Base-by-base conservation (phyloP, 2,797 vertebrate species). In the Schizopygopsis malacanthus region DNA sequence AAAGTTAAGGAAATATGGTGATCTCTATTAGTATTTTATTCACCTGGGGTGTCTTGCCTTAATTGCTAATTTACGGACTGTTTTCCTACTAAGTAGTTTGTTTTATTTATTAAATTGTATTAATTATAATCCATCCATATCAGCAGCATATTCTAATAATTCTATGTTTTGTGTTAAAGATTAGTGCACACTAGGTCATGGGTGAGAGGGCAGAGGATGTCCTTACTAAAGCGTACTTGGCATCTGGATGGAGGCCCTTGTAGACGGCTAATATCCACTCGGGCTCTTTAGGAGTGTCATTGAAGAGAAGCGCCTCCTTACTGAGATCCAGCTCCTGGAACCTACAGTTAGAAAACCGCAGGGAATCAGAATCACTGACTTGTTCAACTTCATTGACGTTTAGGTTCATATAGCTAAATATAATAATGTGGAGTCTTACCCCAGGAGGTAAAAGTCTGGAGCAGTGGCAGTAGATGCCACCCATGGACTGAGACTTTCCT, bases 321-420 rank as follows among this genome's bases (percentile, higher is more conserved):
- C 97, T 99, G 88, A 99, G 95, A 93, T 99, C 98, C 67, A 99
- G 96, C 90, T 99, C 98, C 95, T 99, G 98, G 92, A 99, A 99
- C 82, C 98, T 99, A 86, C 1, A 33, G 80, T 69, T 4, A 1
- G 54, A 79, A 59, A 8, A 50, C n/a, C 39, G 28, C 41, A 45
- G 16, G 25, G 52, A 39, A 88, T 85, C 15, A 13, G 54, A 79
- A 28, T 20, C 54, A 75, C 54, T 0, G 50, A 79, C 63, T 2
- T 4, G 28, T 1, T 33, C 25, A 37, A 16, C 5, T 22, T 39
- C 6, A 78, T 45, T 52, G 41, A 16, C 1, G 25, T 20, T 28
- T 47, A 37, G 20, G 1, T 47, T 50, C 33, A 22, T 82, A 16
- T 37, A 33, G 33, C 33, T 33, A n/a, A 11, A 71, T 43, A 43